Evolutionary conservation across 1,140 invertebrate species (phyloP).

Genomic region (Battus philenor): DNA sequence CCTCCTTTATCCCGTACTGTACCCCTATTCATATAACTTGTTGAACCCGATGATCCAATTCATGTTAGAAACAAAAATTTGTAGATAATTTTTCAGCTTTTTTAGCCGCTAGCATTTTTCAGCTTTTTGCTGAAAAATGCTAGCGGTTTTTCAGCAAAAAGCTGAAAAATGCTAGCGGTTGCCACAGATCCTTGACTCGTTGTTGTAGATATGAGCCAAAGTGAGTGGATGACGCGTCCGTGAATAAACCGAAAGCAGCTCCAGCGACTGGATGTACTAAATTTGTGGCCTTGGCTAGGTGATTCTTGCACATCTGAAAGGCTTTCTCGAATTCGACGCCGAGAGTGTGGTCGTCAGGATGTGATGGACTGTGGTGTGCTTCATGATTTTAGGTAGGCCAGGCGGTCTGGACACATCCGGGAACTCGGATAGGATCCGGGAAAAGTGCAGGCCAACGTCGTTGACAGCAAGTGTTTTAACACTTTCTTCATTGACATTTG

Average conservation of each 20-base stretch:
- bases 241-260: neutral
- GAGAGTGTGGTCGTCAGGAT: slow-evolving; percentile 8
- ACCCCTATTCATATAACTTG: too few species aligned
- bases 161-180: neutral
- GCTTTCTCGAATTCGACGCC: slow-evolving; percentile 11
- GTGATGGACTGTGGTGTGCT: slow-evolving; percentile 14
- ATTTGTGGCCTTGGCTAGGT: neutral
- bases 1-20: too few species aligned
- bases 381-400: neutral
- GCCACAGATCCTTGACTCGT: neutral
- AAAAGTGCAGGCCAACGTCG: too few species aligned
- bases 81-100: too few species aligned
- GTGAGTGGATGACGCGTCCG: neutral
- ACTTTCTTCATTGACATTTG: too few species aligned
- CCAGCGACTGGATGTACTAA: neutral
- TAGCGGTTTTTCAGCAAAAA: too few species aligned
- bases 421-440: too few species aligned
- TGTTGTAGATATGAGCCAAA: neutral
- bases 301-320: neutral
- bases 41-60: too few species aligned
- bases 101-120: neutral
- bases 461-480: too few species aligned
- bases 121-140: too few species aligned
- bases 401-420: neutral
- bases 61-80: too few species aligned